Evolutionary conservation across 2,113 vertebrate genomes (phyloP).

Genomic region (Rhinogobius similis): DNA sequence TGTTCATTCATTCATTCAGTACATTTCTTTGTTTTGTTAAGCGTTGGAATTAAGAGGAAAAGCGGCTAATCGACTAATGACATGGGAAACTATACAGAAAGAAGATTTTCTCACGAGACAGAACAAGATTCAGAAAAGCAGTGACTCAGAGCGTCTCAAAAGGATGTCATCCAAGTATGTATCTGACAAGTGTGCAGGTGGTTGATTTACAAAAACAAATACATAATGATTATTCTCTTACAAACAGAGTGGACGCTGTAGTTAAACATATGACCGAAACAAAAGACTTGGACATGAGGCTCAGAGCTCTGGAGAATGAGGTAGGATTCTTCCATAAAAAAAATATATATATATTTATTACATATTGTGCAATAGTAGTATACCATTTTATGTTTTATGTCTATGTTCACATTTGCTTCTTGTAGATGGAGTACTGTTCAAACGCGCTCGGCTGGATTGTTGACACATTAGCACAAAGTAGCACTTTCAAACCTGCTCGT

Average conservation of each 20-base stretch:
- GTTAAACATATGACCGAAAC: conserved; percentile 68
- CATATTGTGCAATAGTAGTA: background rate
- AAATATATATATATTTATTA: background rate
- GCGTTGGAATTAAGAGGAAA: conserved; percentile 67
- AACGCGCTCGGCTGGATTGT: conserved; percentile 83
- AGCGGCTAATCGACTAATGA: conserved; percentile 77
- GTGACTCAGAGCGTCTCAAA: conserved; percentile 84
- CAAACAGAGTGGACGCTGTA: conserved; percentile 80
- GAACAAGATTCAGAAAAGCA: conserved; percentile 79
- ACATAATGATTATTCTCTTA: background rate
- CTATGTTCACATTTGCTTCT: background rate
- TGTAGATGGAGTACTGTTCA: conserved; percentile 84
- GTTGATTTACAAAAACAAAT: background rate
- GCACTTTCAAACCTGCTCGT: conserved; percentile 64
- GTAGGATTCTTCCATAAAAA: conserved; percentile 37
- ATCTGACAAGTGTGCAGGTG: background rate
- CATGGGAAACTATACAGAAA: conserved; percentile 88
- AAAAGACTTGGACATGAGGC: conserved; percentile 52
- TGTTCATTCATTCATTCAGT: too few species aligned
- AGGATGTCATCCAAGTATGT: conserved; percentile 84
- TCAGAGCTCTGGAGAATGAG: conserved; percentile 70
- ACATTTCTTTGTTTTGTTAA: background rate
- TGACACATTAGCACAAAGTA: conserved; percentile 78
- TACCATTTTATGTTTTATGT: background rate
- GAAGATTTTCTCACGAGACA: conserved; percentile 82